Conservation (phyloP, 2,113 vertebrate species). For the Physeter macrocephalus region DNA sequence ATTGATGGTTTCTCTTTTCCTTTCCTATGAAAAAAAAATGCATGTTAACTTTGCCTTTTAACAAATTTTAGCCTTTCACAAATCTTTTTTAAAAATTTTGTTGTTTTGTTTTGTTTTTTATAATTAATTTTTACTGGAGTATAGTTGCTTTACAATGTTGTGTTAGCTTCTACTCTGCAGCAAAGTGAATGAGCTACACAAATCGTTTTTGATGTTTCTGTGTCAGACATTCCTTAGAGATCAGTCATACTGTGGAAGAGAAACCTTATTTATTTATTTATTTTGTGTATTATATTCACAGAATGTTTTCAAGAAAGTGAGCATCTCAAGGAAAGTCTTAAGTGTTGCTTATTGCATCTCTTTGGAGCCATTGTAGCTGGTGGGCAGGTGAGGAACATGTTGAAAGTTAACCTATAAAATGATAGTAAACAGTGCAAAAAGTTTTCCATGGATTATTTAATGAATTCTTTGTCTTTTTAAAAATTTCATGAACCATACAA, state of each 20-base stretch:
- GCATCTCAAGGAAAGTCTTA: slow-evolving; percentile 97
- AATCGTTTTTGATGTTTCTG: neutral
- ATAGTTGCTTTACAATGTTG: no score
- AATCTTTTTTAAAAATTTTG: neutral
- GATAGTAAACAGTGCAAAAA: neutral
- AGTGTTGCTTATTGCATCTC: slow-evolving; percentile 95
- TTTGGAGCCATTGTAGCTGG: slow-evolving; percentile 97
- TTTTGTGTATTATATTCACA: slow-evolving; percentile 73
- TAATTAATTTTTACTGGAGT: no score
- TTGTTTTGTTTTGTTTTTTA: no score
- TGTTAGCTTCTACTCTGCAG: no score
- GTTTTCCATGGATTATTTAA: neutral
- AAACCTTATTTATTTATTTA: slow-evolving; percentile 29
- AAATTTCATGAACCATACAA: neutral
- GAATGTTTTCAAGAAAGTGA: slow-evolving; percentile 99
- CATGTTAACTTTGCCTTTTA: neutral
- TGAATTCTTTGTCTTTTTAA: slow-evolving; percentile 36
- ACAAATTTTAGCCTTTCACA: neutral
- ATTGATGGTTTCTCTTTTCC: neutral
- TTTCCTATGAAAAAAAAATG: neutral
- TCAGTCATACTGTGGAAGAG: slow-evolving; percentile 31
- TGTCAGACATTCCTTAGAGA: slow-evolving; percentile 1
- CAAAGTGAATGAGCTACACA: neutral
- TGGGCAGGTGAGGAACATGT: slow-evolving; percentile 87
- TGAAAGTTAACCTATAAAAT: slow-evolving; percentile 45